phyloP scores from a whole-genome alignment of 2,113 vertebrate genomes.

The Charina bottae region DNA sequence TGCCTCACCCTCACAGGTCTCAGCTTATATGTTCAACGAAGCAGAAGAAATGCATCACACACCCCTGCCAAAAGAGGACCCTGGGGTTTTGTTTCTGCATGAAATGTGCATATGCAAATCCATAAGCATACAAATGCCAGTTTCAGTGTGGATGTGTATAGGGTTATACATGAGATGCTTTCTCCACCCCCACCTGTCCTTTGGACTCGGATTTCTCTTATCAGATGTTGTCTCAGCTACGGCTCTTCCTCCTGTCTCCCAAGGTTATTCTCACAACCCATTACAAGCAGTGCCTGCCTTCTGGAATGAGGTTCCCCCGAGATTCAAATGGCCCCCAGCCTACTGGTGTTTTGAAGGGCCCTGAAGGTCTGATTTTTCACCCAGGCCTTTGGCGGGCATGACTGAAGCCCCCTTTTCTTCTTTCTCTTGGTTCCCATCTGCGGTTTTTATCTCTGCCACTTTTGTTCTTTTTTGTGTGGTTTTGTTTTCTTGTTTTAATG shows the following conservation, averaged over 20 bases:
- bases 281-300: background rate
- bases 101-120: background rate
- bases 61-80: background rate
- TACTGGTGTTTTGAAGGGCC: background rate
- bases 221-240: background rate
- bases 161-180: background rate
- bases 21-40: background rate
- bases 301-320: background rate
- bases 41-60: background rate
- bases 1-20: background rate
- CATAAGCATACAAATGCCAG: background rate
- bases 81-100: background rate
- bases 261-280: background rate
- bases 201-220: background rate
- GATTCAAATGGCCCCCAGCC: background rate
- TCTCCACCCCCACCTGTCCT: background rate
- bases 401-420: background rate
- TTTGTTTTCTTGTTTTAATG: too few species aligned
- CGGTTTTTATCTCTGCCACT: background rate
- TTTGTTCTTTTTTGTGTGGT: background rate
- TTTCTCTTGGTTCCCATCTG: background rate
- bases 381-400: background rate
- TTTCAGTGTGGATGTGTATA: background rate
- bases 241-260: background rate
- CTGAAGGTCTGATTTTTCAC: background rate